These are phyloP conservation scores for Leptoclinus maculatus DNA, from an alignment of 2,797 vertebrate species.

Conservation along the genomic window DNA sequence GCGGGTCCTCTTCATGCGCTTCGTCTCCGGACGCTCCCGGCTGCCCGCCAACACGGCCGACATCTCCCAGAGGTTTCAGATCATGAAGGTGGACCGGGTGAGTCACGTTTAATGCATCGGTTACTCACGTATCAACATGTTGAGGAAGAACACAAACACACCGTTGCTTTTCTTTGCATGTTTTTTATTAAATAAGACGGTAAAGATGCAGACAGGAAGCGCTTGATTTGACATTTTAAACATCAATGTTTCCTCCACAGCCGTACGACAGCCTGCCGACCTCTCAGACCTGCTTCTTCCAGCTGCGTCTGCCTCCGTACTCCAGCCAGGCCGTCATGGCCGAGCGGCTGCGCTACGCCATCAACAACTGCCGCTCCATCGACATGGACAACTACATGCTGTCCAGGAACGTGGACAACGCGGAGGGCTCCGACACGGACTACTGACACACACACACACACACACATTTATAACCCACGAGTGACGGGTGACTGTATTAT, in stretches of 20 bases:
- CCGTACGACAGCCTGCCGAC: conserved; percentile 88
- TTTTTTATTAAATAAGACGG: not conserved
- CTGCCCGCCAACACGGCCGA: conserved; percentile 88
- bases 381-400: conserved; percentile 93
- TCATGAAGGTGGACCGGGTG: conserved; percentile 90
- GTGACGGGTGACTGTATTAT: not conserved
- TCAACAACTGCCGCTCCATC: conserved; percentile 90
- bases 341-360: conserved; percentile 87
- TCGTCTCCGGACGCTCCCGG: conserved; percentile 87
- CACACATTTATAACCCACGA: not conserved
- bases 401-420: conserved; percentile 86
- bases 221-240: too few relatives aligned
- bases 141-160: not conserved
- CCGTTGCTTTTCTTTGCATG: too few relatives aligned
- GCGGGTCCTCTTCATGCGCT: conserved; percentile 88
- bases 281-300: conserved; percentile 90
- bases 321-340: conserved; percentile 86
- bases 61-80: conserved; percentile 89
- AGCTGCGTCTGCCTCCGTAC: conserved; percentile 88
- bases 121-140: too few relatives aligned
- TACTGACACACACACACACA: conserved; percentile 71
- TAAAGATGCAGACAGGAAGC: not conserved
- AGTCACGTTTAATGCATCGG: conserved; percentile 31
- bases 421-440: conserved; percentile 86
- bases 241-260: conserved; percentile 55